These are phyloP conservation scores for Tychaedon coryphoeus DNA, from an alignment of 2,113 vertebrate species.

Conservation along the genomic window DNA sequence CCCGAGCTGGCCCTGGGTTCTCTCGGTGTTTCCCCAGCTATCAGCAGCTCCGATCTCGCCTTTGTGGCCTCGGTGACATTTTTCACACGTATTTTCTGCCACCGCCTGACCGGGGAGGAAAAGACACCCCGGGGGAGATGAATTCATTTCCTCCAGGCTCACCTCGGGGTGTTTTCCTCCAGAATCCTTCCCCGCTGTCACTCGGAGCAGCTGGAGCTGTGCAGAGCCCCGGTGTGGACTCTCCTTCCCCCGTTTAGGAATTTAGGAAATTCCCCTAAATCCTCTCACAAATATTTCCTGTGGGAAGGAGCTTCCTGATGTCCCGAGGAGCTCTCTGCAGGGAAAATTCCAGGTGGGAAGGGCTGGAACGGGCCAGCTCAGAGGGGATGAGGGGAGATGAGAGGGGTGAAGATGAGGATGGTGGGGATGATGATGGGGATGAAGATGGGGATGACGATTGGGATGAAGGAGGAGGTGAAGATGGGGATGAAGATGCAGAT, in stretches of 20 bases:
- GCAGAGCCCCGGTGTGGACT: accelerated
- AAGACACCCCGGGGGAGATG: background rate
- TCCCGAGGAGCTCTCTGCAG: accelerated
- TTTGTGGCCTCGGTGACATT: background rate
- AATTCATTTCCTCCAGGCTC: background rate
- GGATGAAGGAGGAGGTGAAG: background rate
- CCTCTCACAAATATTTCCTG: accelerated
- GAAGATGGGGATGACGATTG: no score
- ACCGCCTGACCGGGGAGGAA: background rate
- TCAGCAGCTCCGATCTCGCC: background rate
- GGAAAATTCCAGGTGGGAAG: background rate
- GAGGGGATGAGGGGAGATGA: background rate
- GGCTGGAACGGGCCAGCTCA: accelerated
- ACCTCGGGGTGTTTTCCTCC: background rate
- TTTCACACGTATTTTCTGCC: background rate
- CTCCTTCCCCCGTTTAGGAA: background rate
- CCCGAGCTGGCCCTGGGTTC: accelerated
- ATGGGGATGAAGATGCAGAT: background rate
- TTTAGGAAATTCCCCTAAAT: background rate
- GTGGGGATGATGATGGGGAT: no score
- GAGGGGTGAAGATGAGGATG: background rate
- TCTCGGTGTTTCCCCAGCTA: background rate
- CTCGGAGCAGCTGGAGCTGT: accelerated
- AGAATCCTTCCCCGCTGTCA: accelerated
- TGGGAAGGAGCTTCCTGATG: background rate